These are phyloP conservation scores for Barypeithes pellucidus DNA, from an alignment of 2,888 invertebrate genomes.

Conservation along the genomic window DNA sequence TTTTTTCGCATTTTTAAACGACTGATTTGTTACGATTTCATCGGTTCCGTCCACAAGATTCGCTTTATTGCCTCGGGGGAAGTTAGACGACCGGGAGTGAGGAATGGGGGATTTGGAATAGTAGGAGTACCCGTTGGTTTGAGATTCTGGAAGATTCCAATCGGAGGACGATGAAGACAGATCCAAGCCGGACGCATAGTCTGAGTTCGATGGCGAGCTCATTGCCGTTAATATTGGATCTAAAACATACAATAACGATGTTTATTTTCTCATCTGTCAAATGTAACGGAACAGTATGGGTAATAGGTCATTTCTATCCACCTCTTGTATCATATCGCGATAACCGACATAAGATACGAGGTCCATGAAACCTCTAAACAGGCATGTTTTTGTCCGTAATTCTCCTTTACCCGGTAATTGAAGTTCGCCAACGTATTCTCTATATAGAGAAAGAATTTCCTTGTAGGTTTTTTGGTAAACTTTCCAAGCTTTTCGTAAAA, in stretches of 20 bases:
- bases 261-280: too few species aligned
- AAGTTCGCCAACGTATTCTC: slow-evolving; percentile 69
- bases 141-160: slow-evolving; percentile 53
- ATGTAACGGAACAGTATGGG: too few species aligned
- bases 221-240: slow-evolving; percentile 42
- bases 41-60: slow-evolving; percentile 27
- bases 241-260: too few species aligned
- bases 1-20: slow-evolving; percentile 38
- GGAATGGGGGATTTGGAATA: slow-evolving; percentile 35
- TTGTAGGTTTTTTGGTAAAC: slow-evolving; percentile 78
- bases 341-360: too few species aligned
- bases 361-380: too few species aligned
- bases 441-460: slow-evolving; percentile 74
- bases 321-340: too few species aligned
- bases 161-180: slow-evolving; percentile 27
- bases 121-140: slow-evolving; percentile 48
- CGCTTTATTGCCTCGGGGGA: slow-evolving; percentile 7
- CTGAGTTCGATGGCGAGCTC: slow-evolving; percentile 9
- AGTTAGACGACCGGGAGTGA: slow-evolving; percentile 45
- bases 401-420: slow-evolving; percentile 53
- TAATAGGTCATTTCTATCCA: too few species aligned
- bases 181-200: slow-evolving; percentile 15
- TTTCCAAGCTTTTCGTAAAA: slow-evolving; percentile 80
- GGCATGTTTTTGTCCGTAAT: neutral
- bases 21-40: neutral